Base-by-base conservation (phyloP, 2,797 vertebrate species). In the Enteromius paludinosus region DNA sequence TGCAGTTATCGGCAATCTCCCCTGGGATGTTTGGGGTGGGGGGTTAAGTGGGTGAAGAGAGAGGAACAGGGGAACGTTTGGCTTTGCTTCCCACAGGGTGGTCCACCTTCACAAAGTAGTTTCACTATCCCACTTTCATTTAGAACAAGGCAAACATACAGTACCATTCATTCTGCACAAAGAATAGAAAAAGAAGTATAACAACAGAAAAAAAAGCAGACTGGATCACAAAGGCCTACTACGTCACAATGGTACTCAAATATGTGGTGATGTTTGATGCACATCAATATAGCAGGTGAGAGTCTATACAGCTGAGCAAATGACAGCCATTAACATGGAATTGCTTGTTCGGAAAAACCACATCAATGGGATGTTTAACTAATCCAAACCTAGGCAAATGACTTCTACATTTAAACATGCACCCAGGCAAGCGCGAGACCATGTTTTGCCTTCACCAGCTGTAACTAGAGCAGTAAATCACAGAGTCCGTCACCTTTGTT, bases 391-490 rank as follows among this genome's bases (percentile, higher is more conserved):
- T 62, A 30, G 5, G 52, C 23, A 43, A 47, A 80, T 45, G 5
- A 74, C 59, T 33, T 74, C 18, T 3, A 43, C 47, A 15, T 33
- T 76, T 33, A 30, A 54, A 35, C 54, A 47, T 59, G 71, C 35
- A n/a, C 61, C 64, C 68, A 76, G 86, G 47, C 30, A 61, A 69
- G 81, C 20, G 10, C 1, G 85, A 79, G 73, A 77, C 18, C 25
- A 41, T 49, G 30, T 62, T 47, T 17, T 2, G 81, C 86, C 85
- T 79, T 83, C 54, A 86, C 78, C 89, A 87, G 47, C 87, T 88
- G 87, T 87, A 87, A 86, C 59, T 81, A 73, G 84, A 73, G 86
- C 78, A 85, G 89, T 95, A 95, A 95, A 95, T 95, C 90, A 89
- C 84, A 74, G 59, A 79, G 47, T 70, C 84, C 83, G 89, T 90